Percentiles rank a stretch among this genome's conserved stretches.
Conservation (phyloP, 2,888 invertebrate species). For the Automeris io region DNA sequence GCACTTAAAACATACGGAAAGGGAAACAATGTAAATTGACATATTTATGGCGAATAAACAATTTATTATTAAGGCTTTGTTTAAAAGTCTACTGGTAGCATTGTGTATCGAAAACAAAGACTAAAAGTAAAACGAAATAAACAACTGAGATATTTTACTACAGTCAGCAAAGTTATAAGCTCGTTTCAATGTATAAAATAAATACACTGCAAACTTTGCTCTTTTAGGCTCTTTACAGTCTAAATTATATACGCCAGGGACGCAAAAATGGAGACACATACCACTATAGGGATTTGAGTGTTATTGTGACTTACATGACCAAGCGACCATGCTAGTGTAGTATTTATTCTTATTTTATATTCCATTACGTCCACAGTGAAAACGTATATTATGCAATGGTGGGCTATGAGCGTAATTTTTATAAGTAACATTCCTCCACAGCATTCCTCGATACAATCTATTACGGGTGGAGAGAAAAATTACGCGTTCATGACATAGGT, state of each 20-base stretch:
- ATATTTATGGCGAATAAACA: no score
- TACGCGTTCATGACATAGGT: conserved; percentile 44
- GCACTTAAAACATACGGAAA: no score
- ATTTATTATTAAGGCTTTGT: not conserved
- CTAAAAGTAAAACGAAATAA: conserved; percentile 14
- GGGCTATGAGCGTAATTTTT: conserved; percentile 30
- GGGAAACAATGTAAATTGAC: no score
- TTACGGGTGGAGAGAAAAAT: conserved; percentile 38
- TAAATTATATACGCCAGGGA: conserved; percentile 69
- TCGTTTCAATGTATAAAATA: conserved; percentile 53
- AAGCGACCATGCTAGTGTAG: conserved; percentile 33
- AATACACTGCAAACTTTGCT: conserved; percentile 59
- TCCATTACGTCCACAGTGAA: conserved; percentile 37
- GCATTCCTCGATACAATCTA: conserved; percentile 44
- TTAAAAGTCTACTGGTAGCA: not conserved
- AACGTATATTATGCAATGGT: conserved; percentile 46
- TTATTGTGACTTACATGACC: conserved; percentile 53
- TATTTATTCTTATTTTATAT: conserved; percentile 61
- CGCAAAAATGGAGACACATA: conserved; percentile 69
- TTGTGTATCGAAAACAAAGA: not conserved
- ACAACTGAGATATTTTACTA: conserved; percentile 13
- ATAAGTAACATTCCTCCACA: conserved; percentile 28
- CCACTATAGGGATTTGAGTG: conserved; percentile 58
- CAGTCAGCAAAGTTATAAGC: conserved; percentile 40
- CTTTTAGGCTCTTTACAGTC: conserved; percentile 62